Base-by-base conservation (phyloP, 2,797 vertebrate genomes). In the Sebastes matsubarae region DNA sequence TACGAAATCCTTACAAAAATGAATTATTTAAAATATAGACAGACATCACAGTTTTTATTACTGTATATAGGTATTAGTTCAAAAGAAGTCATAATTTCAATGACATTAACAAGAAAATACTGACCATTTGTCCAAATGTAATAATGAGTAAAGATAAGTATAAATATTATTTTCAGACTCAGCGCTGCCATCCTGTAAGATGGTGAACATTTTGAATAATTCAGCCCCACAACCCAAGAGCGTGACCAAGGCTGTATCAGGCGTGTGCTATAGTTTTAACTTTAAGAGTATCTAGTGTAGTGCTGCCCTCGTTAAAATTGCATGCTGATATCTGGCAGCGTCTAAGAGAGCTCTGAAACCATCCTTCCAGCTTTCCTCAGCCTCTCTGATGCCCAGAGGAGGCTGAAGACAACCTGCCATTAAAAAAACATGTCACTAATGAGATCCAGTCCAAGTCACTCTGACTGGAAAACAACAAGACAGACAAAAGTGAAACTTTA, bases 221-320 rank as follows among this genome's bases (percentile, higher is more conserved):
- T 90, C 60, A 90, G 16, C 36, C 67, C 6, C 9, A 63, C 7
- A 78, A 69, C 73, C 25, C 42, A 32, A 66, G 58, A 36, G 18
- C 59, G 64, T 72, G 61, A 81, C 30, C 13, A 12, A 2, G 14
- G n/a, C 18, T 71, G 18, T 42, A 42, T 75, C 30, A 16, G 18
- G 10, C 67, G 16, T 5, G 59, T 38, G 13, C 73, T 20, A n/a
- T 80, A 80, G 57, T 83, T 82, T 76, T 68, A 25, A 72, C 71
- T 58, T 79, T 65, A 63, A 88, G 88, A 69, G 65, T 70, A 78
- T 89, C 59, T 79, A 46, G 42, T 52, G 50, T 52, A 20, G 74
- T 67, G 34, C 65, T 5, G 8, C 27, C 42, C 25, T 87, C 5
- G n/a, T 87, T 84, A 84, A 93, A 89, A 84, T 82, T 84, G 78